Conservation (phyloP, 2,113 vertebrate genomes). For the Thamnaconus septentrionalis region DNA sequence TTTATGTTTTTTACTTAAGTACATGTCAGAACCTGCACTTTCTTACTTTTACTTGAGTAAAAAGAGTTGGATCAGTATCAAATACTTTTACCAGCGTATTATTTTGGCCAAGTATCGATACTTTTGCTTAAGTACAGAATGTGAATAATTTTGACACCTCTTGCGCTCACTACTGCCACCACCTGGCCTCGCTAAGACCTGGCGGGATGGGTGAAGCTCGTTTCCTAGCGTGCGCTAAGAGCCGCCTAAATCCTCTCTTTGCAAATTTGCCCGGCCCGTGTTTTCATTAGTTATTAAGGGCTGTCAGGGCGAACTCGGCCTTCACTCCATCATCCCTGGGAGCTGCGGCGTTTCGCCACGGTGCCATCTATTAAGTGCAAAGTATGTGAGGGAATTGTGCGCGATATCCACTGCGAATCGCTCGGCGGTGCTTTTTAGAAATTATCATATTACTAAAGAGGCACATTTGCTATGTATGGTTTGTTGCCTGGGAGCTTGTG, state of each 20-base stretch:
- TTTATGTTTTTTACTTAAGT: too few species aligned
- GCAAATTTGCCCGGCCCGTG: slow-evolving; percentile 51
- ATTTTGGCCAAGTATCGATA: too few species aligned
- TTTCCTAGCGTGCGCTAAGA: too few species aligned
- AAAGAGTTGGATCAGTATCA: too few species aligned
- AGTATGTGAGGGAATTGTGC: slow-evolving; percentile 58
- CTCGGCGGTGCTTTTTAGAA: slow-evolving; percentile 60
- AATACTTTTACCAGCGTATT: too few species aligned
- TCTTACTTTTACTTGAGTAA: too few species aligned
- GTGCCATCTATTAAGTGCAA: slow-evolving; percentile 67
- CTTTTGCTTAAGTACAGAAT: too few species aligned
- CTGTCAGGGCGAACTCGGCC: slow-evolving; percentile 59
- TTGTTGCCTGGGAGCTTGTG: slow-evolving; percentile 69
- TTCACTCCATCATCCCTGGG: slow-evolving; percentile 67
- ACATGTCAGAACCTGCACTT: too few species aligned
- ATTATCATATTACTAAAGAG: slow-evolving; percentile 76
- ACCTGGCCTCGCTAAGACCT: slow-evolving; percentile 27
- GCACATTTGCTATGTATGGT: slow-evolving; percentile 73
- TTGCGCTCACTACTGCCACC: slow-evolving; percentile 40
- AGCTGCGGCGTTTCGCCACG: slow-evolving; percentile 52
- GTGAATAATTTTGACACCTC: slow-evolving; percentile 20
- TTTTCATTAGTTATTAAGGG: slow-evolving; percentile 71
- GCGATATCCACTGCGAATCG: slow-evolving; percentile 64
- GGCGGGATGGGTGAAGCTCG: not conserved
- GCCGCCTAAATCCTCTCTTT: slow-evolving; percentile 47